Base-by-base conservation (phyloP, 2,797 vertebrate species). In the Anguilla anguilla region DNA sequence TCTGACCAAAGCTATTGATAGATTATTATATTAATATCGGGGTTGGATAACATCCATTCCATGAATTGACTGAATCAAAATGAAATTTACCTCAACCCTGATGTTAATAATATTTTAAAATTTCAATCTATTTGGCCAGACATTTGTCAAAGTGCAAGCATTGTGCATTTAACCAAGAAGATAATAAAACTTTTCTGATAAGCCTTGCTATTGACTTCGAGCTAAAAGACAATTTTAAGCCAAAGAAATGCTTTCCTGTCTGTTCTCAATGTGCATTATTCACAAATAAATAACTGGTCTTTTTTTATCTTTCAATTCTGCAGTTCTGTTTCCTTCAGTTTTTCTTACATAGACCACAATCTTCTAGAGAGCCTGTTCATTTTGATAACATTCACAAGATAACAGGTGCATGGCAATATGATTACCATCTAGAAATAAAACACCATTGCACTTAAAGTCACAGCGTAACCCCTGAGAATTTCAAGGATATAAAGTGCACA, bases 401-500 rank as follows among this genome's bases (percentile, higher is more conserved):
- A 39, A 9, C 84, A 67, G 84, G 59, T 67, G 35, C 1, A 64
- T 46, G 31, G 35, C 39, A 10, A 10, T n/a, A 64, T 85, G 35
- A 64, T 67, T 25, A 85, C 84, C 59, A 85, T 67, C 28, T 64
- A 64, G 55, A 39, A 61, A 88, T 17, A 51, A 6, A 11, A 17
- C 35, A 55, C 19, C 19, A 43, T 25, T 10, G 49, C 1, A 31
- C 51, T 39, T 69, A 74, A 51, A 69, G 83, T 61, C 9, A 46
- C 46, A 85, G 51, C 2, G 31, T 57, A 28, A 69, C 43, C 46
- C 43, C 13, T 49, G n/a, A 53, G 25, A 49, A 15, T 88, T 64
- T 64, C 84, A 57, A 59, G 43, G 49, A 74, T 43, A 84, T 43
- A 35, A 35, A 19, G 61, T 59, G 79, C 67, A 86, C n/a, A 55